These are phyloP conservation scores for Ophioninae sp. DNA, from an alignment of 2,888 invertebrate genomes.

Conservation along the genomic window DNA sequence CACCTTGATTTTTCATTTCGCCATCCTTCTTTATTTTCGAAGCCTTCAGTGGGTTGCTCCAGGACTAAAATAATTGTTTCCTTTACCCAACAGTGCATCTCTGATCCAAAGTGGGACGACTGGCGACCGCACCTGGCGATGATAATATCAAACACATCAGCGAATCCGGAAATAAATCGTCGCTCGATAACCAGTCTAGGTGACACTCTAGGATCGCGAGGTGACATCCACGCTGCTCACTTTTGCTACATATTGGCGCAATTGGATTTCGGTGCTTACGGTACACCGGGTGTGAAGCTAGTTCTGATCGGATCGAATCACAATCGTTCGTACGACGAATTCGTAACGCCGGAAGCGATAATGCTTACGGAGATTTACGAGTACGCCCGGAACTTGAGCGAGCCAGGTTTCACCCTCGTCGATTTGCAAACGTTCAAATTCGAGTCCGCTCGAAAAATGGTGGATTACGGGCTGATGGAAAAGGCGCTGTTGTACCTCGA, in stretches of 20 bases:
- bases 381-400: conserved; percentile 92
- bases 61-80: background rate
- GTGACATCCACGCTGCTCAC: conserved; percentile 94
- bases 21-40: no score
- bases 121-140: conserved; percentile 99
- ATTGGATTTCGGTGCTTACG: conserved; percentile 83
- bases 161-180: conserved; percentile 89
- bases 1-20: no score
- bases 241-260: conserved; percentile 97
- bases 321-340: conserved; percentile 84
- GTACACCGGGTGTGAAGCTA: conserved; percentile 84
- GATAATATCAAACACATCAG: conserved; percentile 92
- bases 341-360: conserved; percentile 91
- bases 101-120: conserved; percentile 92
- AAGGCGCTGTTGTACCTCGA: conserved; percentile 93
- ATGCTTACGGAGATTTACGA: conserved; percentile 98
- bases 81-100: conserved; percentile 82
- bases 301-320: conserved; percentile 90
- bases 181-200: conserved; percentile 89
- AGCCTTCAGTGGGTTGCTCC: no score
- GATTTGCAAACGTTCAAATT: conserved; percentile 92
- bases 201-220: conserved; percentile 87
- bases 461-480: conserved; percentile 89
- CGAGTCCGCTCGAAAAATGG: conserved; percentile 89
- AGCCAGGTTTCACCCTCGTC: conserved; percentile 87